A percentile compares a stretch with the other conserved stretches of the same genome.
phyloP scores from a whole-genome alignment of 1,140 invertebrate species.

The Drosophila arawakana region DNA sequence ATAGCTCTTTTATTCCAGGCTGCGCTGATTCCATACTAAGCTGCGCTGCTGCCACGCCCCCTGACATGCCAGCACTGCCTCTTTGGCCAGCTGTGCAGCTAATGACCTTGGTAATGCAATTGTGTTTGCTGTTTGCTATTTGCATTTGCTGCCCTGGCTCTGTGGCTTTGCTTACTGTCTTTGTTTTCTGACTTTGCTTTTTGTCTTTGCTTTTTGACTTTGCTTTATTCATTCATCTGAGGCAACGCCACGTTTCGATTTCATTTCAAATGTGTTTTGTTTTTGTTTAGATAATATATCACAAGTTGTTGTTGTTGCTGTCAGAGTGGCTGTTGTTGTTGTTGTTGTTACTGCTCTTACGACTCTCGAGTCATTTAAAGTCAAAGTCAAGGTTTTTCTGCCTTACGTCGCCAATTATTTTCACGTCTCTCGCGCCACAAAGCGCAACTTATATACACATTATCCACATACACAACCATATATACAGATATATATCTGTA shows the following conservation, averaged over 20 bases:
- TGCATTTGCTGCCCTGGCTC: conserved; percentile 31
- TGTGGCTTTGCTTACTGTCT: conserved; percentile 9
- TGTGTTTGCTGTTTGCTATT: conserved; percentile 45
- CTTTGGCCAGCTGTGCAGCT: conserved; percentile 56
- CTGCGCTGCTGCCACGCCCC: conserved; percentile 3
- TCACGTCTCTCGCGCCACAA: conserved; percentile 40
- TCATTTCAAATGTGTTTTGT: conserved; percentile 77
- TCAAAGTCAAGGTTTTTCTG: conserved; percentile 84
- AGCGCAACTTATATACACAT: conserved; percentile 22
- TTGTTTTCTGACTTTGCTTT: conserved; percentile 31
- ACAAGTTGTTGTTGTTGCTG: conserved; percentile 42
- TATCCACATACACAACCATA: background rate
- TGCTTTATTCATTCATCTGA: conserved; percentile 69
- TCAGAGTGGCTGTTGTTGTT: conserved; percentile 23
- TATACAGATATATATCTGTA: conserved; percentile 4
- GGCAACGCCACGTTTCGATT: conserved; percentile 66
- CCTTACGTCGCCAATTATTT: conserved; percentile 80
- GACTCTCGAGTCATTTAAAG: conserved; percentile 79
- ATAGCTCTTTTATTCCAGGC: too few relatives aligned
- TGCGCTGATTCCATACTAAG: too few relatives aligned
- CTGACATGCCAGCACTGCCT: conserved; percentile 30
- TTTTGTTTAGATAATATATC: conserved; percentile 76
- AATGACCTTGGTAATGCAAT: conserved; percentile 83
- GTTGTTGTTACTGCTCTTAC: conserved; percentile 48
- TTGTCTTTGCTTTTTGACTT: conserved; percentile 31